Base-by-base conservation (phyloP, 2,888 invertebrate species). In the Perdita meconis region DNA sequence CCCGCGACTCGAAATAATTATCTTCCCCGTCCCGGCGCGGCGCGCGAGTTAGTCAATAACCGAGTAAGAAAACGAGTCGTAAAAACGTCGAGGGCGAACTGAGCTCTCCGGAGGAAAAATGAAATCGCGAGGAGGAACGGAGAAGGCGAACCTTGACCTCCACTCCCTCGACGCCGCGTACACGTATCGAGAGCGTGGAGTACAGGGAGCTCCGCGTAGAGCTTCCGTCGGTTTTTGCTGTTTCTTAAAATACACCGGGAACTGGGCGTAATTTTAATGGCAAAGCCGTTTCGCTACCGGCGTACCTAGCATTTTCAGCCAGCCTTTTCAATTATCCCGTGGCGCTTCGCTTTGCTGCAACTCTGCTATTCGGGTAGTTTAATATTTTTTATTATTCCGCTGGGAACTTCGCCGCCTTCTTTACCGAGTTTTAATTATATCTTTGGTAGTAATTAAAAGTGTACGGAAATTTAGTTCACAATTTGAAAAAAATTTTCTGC, bases 131-230 rank as follows among this genome's bases (percentile, higher is more conserved):
- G 22, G 51, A 22, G 24, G 16, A 40, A 64, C 22, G n/a, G n/a
- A 2, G 30, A 8, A 8, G 30, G 51, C 57, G 67, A 82, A 78
- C 78, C 78, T 82, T 81, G 74, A 83, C 57, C 71, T 69, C 36
- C 26, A 22, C 3, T 26, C 6, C 26, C n/a, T n/a, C 16, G 1
- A 38, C 55, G 12, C 53, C 12, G 26, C 6, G 38, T 30, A 30
- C 30, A 30, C 34, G 22, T 30, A 40, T 47, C 30, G 24, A 5
- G 53, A 56, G 63, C 44, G 36, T n/a, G 47, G 10, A 19, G 16
- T n/a, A n/a, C n/a, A 44, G 60, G 34, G 24, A 47, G 44, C 12
- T 42, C 24, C 16, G 16, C n/a, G 16, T 13, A 24, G 22, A 4
- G 10, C 13, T 30, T 34, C 3, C 19, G 5, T 36, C 44, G 53